These are phyloP conservation scores for Columba janthina DNA, from an alignment of 2,113 vertebrate species.

Conservation along the genomic window DNA sequence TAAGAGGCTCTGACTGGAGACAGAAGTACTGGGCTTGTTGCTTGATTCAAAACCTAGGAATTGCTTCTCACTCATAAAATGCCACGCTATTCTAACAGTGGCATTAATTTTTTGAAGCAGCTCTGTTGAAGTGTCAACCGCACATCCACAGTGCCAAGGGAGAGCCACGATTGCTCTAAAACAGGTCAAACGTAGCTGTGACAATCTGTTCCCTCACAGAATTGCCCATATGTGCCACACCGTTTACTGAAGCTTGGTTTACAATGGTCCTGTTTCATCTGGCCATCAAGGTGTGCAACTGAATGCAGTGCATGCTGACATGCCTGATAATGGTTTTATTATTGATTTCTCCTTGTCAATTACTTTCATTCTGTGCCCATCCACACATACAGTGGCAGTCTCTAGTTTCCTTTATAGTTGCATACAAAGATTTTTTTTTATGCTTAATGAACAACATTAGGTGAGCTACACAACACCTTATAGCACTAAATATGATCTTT, in stretches of 20 bases:
- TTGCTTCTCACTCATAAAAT: neutral
- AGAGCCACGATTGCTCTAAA: neutral
- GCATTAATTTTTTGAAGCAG: neutral
- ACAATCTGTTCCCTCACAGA: slow-evolving; percentile 19
- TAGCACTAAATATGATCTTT: neutral
- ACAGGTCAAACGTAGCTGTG: slow-evolving; percentile 31
- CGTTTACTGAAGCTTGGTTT: neutral
- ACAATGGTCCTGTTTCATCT: neutral
- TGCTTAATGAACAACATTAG: neutral
- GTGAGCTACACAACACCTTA: neutral
- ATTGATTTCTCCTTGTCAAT: neutral
- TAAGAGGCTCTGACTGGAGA: neutral
- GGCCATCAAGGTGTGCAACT: slow-evolving; percentile 20
- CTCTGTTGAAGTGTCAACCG: slow-evolving; percentile 28
- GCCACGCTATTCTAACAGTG: neutral
- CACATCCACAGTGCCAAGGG: neutral
- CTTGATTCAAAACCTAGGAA: neutral
- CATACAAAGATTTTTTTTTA: neutral
- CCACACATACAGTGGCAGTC: neutral
- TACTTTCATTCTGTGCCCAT: neutral
- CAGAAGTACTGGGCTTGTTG: neutral
- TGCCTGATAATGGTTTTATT: neutral
- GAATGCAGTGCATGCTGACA: neutral
- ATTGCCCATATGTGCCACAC: neutral
- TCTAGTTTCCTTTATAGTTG: neutral